Percentiles rank a stretch among this genome's conserved stretches.
Conservation (phyloP, 2,113 vertebrate species). For the Eonycteris spelaea region DNA sequence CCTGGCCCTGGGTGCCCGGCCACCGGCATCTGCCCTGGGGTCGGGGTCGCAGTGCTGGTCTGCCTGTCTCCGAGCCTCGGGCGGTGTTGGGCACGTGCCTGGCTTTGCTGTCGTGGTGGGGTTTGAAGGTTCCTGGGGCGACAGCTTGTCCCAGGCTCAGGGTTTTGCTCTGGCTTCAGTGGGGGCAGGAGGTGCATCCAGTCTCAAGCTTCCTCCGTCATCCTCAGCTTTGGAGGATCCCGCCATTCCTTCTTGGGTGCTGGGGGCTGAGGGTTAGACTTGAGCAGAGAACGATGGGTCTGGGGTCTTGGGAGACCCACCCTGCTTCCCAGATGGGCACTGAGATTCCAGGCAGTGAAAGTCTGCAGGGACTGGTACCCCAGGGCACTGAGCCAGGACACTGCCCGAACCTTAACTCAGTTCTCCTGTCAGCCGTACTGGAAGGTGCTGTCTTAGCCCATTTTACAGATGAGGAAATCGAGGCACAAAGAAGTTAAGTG, state of each 20-base stretch:
- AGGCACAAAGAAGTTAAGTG: neutral
- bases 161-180: neutral
- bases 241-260: neutral
- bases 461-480: neutral
- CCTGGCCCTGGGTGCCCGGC: neutral
- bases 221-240: neutral
- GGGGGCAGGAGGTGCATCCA: neutral
- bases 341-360: too few species aligned
- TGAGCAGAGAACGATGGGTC: neutral
- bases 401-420: accelerated
- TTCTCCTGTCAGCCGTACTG: neutral
- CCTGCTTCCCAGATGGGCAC: neutral
- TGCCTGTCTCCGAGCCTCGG: neutral
- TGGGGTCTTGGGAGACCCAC: neutral
- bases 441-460: neutral
- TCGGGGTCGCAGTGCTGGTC: neutral
- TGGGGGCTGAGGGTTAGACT: neutral
- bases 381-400: neutral
- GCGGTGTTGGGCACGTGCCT: neutral
- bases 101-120: neutral
- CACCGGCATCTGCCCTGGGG: neutral
- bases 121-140: neutral
- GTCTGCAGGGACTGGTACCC: neutral
- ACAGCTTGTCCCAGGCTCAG: neutral
- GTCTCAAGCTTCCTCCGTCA: too few species aligned